Percentiles rank a stretch among this genome's conserved stretches.
phyloP scores from a whole-genome alignment of 2,113 vertebrate genomes.

The Hippoglossus stenolepis region DNA sequence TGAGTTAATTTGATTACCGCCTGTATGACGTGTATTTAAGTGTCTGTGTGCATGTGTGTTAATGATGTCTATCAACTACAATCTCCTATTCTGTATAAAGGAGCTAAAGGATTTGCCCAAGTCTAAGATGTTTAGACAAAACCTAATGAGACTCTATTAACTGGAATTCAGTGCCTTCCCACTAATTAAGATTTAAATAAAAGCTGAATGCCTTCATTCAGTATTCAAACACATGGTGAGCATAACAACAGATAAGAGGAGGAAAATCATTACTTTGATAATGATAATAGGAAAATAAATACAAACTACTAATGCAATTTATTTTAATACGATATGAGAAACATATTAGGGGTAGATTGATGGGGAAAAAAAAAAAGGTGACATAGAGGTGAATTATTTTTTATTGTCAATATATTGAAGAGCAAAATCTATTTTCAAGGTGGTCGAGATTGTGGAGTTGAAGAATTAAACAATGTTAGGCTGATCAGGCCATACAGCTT shows the following conservation, averaged over 20 bases:
- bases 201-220: constrained; percentile 24
- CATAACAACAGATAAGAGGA: constrained; percentile 30
- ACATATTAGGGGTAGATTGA: too few relatives aligned
- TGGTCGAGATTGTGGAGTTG: too few relatives aligned
- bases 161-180: constrained; percentile 40
- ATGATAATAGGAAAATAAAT: background rate
- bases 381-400: too few relatives aligned
- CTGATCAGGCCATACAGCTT: too few relatives aligned
- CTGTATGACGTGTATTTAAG: too few relatives aligned
- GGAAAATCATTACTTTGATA: constrained; percentile 3
- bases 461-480: too few relatives aligned
- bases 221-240: constrained; percentile 30
- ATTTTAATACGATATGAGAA: constrained; percentile 26
- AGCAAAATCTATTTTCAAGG: too few relatives aligned
- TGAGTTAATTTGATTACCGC: background rate
- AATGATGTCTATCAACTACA: background rate
- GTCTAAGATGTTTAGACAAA: constrained; percentile 44
- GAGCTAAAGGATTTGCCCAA: constrained; percentile 42
- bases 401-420: too few relatives aligned
- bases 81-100: background rate
- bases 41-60: background rate
- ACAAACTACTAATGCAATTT: background rate
- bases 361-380: too few relatives aligned
- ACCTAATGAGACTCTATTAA: constrained; percentile 56
- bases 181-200: constrained; percentile 56